Conservation (phyloP, 2,797 vertebrate genomes). For the Coregonus suidteri region DNA sequence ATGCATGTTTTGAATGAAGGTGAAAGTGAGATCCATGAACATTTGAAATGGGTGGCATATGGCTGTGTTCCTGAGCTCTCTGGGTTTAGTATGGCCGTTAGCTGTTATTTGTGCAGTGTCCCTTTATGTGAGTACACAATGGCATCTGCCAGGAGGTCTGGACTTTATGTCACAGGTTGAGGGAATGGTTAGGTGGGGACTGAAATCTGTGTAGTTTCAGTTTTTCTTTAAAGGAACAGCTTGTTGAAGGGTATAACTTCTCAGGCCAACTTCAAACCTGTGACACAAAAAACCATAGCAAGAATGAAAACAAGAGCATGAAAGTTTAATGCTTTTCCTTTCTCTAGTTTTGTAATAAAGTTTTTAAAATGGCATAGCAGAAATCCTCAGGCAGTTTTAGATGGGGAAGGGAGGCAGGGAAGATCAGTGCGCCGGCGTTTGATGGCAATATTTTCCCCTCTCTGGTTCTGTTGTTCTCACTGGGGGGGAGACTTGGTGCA, state of each 20-base stretch:
- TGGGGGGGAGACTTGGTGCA: slow-evolving; percentile 20
- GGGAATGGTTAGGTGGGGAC: not conserved
- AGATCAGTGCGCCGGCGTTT: not conserved
- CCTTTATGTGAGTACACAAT: not conserved
- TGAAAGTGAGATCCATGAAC: no score
- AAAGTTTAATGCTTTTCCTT: not conserved
- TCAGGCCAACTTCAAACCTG: not conserved
- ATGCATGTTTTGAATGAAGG: no score
- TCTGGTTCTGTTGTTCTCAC: slow-evolving; percentile 12
- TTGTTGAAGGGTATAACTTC: not conserved
- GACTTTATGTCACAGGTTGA: not conserved
- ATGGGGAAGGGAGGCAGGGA: not conserved
- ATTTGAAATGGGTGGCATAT: no score
- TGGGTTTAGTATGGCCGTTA: not conserved
- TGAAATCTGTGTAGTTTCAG: not conserved
- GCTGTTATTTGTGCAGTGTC: not conserved
- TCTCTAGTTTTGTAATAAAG: not conserved
- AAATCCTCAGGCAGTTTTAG: not conserved
- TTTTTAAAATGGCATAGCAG: not conserved
- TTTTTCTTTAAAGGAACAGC: not conserved
- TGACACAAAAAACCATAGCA: not conserved
- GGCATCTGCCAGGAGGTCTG: not conserved
- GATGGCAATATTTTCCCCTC: not conserved
- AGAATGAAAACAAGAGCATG: not conserved
- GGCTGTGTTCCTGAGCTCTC: no score